Evolutionary conservation across 1,140 invertebrate genomes (phyloP), one percentile per base, ranked within the genome.

Genomic region (Nasonia giraulti): DNA sequence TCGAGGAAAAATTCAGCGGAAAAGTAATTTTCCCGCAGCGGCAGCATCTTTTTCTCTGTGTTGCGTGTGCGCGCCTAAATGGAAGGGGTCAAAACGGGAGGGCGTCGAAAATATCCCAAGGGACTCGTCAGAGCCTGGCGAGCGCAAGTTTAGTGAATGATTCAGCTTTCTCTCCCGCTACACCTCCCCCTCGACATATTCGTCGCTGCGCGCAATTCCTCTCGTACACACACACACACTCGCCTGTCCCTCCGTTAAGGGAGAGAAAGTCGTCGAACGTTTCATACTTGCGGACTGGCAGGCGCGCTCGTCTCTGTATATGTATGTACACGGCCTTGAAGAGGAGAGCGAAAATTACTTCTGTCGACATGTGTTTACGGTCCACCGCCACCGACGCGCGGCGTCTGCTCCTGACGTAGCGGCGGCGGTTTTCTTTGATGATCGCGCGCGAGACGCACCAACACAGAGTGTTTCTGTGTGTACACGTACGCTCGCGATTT

Each of bases 291-390:
- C 20, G 5, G n/a, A 10, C 55, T 50, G 37, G 40, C 68, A 40
- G 68, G 47, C 74, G 68, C 69, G 68, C 62, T 6, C 62, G 40
- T 10, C 6, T 66, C 14, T 71, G 4, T 71, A 4, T 27, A 40
- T 66, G 1, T 33, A 0, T 71, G 17, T 27, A 50, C 76, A 55
- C 62, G 86, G n/a, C 17, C 76, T 50, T 37, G 77, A 69, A 5
- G 55, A 20, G 5, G 14, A 77, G 66, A 83, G 31, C 79, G 80
- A 85, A 84, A 84, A 82, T 80, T 84, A 85, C 80, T 81, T 81
- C 78, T 85, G 79, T 81, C 83, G 78, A 84, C 83, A 74, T 75
- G 74, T 81, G 83, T 85, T 80, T 81, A 81, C 78, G 83, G 31
- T 4, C 17, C 50, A 17, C 12, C 27, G 11, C 40, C 27, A 37